A percentile compares a stretch with the other conserved stretches of the same genome.
phyloP scores from a whole-genome alignment of 1,140 invertebrate species.

The Ruditapes philippinarum region DNA sequence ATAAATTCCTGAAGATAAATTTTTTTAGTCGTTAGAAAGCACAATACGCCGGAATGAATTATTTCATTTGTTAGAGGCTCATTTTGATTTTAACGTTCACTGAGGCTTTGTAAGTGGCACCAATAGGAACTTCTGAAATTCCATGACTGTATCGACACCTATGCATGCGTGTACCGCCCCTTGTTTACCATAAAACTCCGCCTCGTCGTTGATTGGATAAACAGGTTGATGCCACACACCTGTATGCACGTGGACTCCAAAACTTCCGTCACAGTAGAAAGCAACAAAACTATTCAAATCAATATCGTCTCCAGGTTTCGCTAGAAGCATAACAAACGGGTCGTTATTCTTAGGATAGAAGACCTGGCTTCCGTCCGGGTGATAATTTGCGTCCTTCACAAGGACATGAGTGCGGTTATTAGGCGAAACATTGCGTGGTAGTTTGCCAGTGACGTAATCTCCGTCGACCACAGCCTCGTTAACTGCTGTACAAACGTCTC shows the following conservation, averaged over 20 bases:
- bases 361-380: slow-evolving; percentile 68
- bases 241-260: slow-evolving; percentile 66
- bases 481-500: slow-evolving; percentile 24
- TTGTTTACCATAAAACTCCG: slow-evolving; percentile 64
- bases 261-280: slow-evolving; percentile 70
- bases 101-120: slow-evolving; percentile 54
- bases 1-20: no score
- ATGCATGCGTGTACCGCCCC: slow-evolving; percentile 67
- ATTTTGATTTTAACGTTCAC: no score
- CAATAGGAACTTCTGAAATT: slow-evolving; percentile 59
- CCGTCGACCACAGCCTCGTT: slow-evolving; percentile 32
- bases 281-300: slow-evolving; percentile 61
- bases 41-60: no score
- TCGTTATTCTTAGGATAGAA: slow-evolving; percentile 63
- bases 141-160: slow-evolving; percentile 48
- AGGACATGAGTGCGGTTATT: slow-evolving; percentile 57
- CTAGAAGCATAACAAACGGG: slow-evolving; percentile 62
- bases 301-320: slow-evolving; percentile 68
- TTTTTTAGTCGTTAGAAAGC: no score
- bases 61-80: no score
- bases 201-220: slow-evolving; percentile 64
- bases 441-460: slow-evolving; percentile 35
- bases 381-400: slow-evolving; percentile 67
- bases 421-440: slow-evolving; percentile 35
- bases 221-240: slow-evolving; percentile 70